Percentiles rank a stretch among this genome's conserved stretches.
phyloP scores from a whole-genome alignment of 1,140 invertebrate species.

The Papilio dardanus region DNA sequence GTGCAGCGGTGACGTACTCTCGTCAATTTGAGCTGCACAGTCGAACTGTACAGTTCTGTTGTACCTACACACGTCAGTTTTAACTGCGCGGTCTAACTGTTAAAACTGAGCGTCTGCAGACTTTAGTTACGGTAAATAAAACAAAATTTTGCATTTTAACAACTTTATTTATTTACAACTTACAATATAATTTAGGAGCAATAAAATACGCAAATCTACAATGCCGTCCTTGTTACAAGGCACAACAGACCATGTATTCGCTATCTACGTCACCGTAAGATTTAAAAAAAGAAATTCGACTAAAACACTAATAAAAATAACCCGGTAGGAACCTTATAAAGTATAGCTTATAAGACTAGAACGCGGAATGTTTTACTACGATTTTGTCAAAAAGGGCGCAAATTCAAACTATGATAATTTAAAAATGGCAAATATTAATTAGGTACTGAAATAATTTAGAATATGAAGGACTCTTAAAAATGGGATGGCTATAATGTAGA shows the following conservation, averaged over 20 bases:
- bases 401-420: conserved; percentile 24
- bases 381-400: conserved; percentile 32
- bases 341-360: conserved; percentile 66
- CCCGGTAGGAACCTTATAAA: conserved; percentile 55
- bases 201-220: conserved; percentile 57
- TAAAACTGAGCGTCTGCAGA: too few species aligned
- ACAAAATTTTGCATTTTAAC: conserved; percentile 43
- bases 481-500: neutral
- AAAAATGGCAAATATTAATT: neutral
- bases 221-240: conserved; percentile 61
- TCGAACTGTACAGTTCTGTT: too few species aligned
- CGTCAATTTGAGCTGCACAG: too few species aligned
- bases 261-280: conserved; percentile 39
- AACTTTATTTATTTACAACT: conserved; percentile 73
- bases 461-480: neutral
- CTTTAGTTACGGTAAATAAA: conserved; percentile 37
- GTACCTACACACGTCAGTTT: too few species aligned
- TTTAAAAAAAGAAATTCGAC: conserved; percentile 40
- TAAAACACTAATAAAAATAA: conserved; percentile 27
- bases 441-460: neutral
- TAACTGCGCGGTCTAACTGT: too few species aligned
- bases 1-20: too few species aligned
- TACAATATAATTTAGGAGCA: conserved; percentile 66
- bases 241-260: conserved; percentile 51
- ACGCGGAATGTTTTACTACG: conserved; percentile 68